Conservation (phyloP, 1,140 invertebrate species). For the Diachasmimorpha longicaudata region DNA sequence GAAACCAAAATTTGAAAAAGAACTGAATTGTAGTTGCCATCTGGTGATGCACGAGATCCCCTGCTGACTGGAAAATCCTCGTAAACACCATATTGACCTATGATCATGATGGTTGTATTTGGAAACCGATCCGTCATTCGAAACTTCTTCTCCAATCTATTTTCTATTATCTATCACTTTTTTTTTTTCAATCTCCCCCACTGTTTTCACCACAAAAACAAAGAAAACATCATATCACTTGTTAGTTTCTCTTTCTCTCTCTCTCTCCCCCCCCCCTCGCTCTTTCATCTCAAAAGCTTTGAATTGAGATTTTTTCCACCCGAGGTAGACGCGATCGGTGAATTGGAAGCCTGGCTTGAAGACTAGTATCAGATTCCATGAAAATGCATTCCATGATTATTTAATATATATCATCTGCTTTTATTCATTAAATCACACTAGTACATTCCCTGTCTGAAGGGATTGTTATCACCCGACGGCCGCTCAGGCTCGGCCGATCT, state of each 20-base stretch:
- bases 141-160: not conserved
- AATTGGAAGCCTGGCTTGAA: slow-evolving; percentile 58
- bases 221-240: slow-evolving; percentile 9
- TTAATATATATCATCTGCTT: not conserved
- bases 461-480: slow-evolving; percentile 63
- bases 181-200: not conserved
- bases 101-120: not conserved
- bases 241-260: not conserved
- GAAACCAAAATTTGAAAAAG: not conserved
- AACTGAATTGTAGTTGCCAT: slow-evolving; percentile 37
- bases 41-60: slow-evolving; percentile 36
- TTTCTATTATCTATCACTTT: slow-evolving; percentile 13
- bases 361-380: slow-evolving; percentile 41
- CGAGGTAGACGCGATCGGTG: slow-evolving; percentile 20
- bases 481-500: slow-evolving; percentile 52
- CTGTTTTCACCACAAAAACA: not conserved
- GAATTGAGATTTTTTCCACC: not conserved
- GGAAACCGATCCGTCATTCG: not conserved
- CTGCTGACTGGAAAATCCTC: slow-evolving; percentile 50
- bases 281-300: not conserved
- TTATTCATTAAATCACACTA: slow-evolving; percentile 33
- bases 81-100: slow-evolving; percentile 11
- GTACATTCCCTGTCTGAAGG: slow-evolving; percentile 63
- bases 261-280: not conserved
- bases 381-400: slow-evolving; percentile 5